These are phyloP conservation scores for Verasper variegatus DNA, from an alignment of 2,113 vertebrate species.

Conservation along the genomic window DNA sequence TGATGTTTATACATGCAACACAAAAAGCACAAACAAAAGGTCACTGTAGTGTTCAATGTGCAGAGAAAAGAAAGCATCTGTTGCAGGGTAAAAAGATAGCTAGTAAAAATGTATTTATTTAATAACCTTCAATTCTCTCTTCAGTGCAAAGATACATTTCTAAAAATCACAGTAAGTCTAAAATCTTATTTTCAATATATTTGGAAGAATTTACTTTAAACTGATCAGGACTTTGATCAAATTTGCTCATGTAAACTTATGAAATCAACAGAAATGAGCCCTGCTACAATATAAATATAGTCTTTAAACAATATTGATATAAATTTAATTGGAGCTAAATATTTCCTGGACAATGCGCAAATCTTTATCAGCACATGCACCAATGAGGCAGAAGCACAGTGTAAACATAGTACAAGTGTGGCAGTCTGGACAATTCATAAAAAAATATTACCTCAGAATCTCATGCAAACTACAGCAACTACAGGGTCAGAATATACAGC, in stretches of 20 bases:
- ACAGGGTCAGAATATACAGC: constrained; percentile 10
- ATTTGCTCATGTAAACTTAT: constrained; percentile 1
- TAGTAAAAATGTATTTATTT: background rate
- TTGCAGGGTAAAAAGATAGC: background rate
- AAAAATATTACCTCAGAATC: background rate
- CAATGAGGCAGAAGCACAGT: background rate
- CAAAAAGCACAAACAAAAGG: constrained; percentile 11
- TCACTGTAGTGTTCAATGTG: background rate
- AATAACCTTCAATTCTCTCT: background rate
- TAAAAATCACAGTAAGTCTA: background rate
- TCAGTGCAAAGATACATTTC: constrained; percentile 24
- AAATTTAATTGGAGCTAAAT: background rate
- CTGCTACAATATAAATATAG: background rate
- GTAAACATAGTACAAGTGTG: background rate
- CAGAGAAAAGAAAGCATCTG: background rate
- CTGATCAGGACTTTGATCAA: too few relatives aligned
- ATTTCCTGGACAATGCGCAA: constrained; percentile 13
- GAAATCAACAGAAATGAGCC: background rate
- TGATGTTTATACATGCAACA: constrained; percentile 19
- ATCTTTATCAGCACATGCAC: constrained; percentile 25
- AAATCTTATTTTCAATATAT: background rate
- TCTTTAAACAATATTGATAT: background rate
- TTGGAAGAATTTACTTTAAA: constrained; percentile 1
- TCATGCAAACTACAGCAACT: constrained; percentile 50
- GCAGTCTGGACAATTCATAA: background rate